Percentiles rank a stretch among this genome's conserved stretches.
Evolutionary conservation across 2,888 invertebrate genomes (phyloP).

Genomic region (Scaptomyza flava): DNA sequence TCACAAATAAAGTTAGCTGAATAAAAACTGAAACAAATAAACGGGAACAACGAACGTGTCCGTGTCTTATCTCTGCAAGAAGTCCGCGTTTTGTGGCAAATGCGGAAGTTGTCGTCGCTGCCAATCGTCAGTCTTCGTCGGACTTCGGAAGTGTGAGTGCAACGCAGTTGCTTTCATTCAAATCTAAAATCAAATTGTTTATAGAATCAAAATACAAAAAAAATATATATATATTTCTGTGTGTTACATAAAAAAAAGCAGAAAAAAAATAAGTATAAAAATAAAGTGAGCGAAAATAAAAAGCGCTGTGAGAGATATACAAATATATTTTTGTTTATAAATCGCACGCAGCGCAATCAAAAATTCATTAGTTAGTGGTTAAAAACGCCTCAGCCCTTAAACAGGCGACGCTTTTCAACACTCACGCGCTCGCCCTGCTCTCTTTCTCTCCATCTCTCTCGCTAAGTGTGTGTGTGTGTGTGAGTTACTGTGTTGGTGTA

Average conservation of each 20-base stretch:
- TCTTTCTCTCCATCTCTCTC: slow-evolving; percentile 13
- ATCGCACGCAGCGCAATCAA: slow-evolving; percentile 33
- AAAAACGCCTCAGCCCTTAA: slow-evolving; percentile 51
- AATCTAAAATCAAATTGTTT: slow-evolving; percentile 23
- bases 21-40: slow-evolving; percentile 7
- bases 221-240: slow-evolving; percentile 1
- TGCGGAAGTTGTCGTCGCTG: slow-evolving; percentile 69
- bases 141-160: slow-evolving; percentile 57
- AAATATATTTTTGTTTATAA: slow-evolving; percentile 42
- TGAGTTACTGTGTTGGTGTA: slow-evolving; percentile 38
- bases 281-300: slow-evolving; percentile 19
- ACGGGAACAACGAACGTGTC: not conserved
- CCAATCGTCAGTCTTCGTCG: slow-evolving; percentile 65
- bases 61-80: slow-evolving; percentile 48
- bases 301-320: slow-evolving; percentile 29
- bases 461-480: slow-evolving; percentile 17
- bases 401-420: slow-evolving; percentile 42
- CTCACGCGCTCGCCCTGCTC: slow-evolving; percentile 19
- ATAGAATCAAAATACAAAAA: slow-evolving; percentile 19
- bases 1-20: not conserved
- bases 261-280: not conserved
- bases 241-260: slow-evolving; percentile 38
- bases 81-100: slow-evolving; percentile 63
- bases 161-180: slow-evolving; percentile 50
- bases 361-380: slow-evolving; percentile 27